phyloP scores from a whole-genome alignment of 2,113 vertebrate genomes.

The Hippocampus guttulatus region DNA sequence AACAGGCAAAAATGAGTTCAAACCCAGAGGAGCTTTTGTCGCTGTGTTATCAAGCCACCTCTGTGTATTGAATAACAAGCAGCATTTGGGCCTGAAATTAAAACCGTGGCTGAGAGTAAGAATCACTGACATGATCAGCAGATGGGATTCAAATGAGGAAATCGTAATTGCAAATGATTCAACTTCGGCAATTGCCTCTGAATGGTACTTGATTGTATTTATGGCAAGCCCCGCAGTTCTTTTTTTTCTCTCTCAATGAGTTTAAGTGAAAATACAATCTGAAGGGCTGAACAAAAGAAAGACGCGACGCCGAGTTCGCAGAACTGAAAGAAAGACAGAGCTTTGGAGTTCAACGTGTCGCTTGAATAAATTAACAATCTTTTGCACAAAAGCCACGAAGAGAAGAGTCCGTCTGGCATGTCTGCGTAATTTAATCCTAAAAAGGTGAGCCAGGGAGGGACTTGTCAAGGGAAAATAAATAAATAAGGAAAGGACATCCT shows the following conservation, averaged over 20 bases:
- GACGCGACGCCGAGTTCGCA: too few species aligned
- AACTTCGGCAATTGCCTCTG: slow-evolving; percentile 33
- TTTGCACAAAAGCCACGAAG: slow-evolving; percentile 2
- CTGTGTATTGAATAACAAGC: slow-evolving; percentile 26
- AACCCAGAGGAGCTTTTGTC: slow-evolving; percentile 29
- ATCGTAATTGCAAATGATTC: slow-evolving; percentile 51
- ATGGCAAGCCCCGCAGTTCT: slow-evolving; percentile 9
- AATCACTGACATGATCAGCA: slow-evolving; percentile 38
- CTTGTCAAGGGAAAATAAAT: neutral
- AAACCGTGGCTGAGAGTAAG: slow-evolving; percentile 32
- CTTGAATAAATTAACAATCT: slow-evolving; percentile 12
- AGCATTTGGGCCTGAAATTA: slow-evolving; percentile 36
- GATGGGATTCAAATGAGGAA: slow-evolving; percentile 47
- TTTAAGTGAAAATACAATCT: neutral
- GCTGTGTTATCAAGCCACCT: slow-evolving; percentile 30
- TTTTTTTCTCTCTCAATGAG: slow-evolving; percentile 4
- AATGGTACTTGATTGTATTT: slow-evolving; percentile 15
- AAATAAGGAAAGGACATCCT: slow-evolving; percentile 14
- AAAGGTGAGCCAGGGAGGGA: slow-evolving; percentile 1
- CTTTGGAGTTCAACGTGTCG: neutral
- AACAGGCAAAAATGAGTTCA: slow-evolving; percentile 37
- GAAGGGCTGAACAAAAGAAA: neutral
- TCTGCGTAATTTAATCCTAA: slow-evolving; percentile 16
- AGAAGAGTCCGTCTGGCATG: slow-evolving; percentile 15
- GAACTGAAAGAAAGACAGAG: neutral